These are phyloP conservation scores for Metalampra italica DNA, from an alignment of 2,888 invertebrate species.

Conservation along the genomic window DNA sequence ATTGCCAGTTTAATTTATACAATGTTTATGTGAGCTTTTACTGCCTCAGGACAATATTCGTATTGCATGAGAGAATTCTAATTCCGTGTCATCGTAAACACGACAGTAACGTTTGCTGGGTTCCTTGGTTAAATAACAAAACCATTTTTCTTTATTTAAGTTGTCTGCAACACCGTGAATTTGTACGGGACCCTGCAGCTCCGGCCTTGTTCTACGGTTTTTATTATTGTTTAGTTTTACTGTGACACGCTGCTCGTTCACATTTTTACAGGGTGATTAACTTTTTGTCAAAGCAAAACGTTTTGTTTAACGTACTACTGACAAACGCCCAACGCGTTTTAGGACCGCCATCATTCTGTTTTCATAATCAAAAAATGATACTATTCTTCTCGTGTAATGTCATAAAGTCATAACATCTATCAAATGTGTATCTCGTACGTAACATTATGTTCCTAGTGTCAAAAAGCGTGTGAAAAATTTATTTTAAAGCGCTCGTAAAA, in stretches of 20 bases:
- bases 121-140: conserved; percentile 8
- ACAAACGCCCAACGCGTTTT: conserved; percentile 31
- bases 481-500: conserved; percentile 58
- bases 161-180: not conserved
- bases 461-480: conserved; percentile 63
- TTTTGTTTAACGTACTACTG: conserved; percentile 45
- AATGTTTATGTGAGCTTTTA: conserved; percentile 41
- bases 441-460: conserved; percentile 51
- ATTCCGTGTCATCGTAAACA: conserved; percentile 55
- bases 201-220: conserved; percentile 37
- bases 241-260: conserved; percentile 66
- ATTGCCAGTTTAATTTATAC: conserved; percentile 49
- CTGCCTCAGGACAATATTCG: conserved; percentile 46
- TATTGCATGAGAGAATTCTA: conserved; percentile 47
- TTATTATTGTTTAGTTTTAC: conserved; percentile 57
- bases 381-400: conserved; percentile 57
- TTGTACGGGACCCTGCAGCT: conserved; percentile 26
- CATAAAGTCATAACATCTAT: conserved; percentile 65
- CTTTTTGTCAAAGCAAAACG: conserved; percentile 71
- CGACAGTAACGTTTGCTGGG: conserved; percentile 18
- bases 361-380: conserved; percentile 59
- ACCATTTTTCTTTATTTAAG: conserved; percentile 1
- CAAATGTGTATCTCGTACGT: conserved; percentile 45
- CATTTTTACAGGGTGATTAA: conserved; percentile 61
- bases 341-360: conserved; percentile 17